phyloP scores from a whole-genome alignment of 2,888 invertebrate genomes.

The Chrysodeixis includens region DNA sequence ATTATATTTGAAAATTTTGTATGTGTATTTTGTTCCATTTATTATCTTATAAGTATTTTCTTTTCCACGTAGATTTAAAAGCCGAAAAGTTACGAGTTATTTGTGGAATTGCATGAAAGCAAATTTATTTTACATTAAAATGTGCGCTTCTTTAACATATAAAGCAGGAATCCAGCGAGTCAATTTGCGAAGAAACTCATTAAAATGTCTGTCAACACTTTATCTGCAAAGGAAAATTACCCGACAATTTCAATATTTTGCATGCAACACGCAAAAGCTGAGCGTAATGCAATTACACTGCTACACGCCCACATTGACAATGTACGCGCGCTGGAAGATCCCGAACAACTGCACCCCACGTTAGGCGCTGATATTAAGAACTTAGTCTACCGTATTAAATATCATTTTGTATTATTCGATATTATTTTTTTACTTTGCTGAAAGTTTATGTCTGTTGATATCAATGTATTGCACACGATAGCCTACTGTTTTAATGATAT shows the following conservation, averaged over 20 bases:
- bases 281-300: slow-evolving; percentile 69
- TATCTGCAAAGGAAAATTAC: slow-evolving; percentile 62
- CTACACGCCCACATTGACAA: slow-evolving; percentile 54
- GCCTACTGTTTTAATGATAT: too few species aligned
- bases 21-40: not conserved
- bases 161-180: slow-evolving; percentile 35
- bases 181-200: slow-evolving; percentile 56
- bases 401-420: not conserved
- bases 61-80: not conserved
- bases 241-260: slow-evolving; percentile 70
- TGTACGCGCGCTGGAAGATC: slow-evolving; percentile 54
- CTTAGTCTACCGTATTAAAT: slow-evolving; percentile 8
- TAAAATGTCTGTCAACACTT: slow-evolving; percentile 57
- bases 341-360: slow-evolving; percentile 40
- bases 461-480: too few species aligned
- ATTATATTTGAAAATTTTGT: slow-evolving; percentile 12
- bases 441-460: too few species aligned
- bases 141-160: slow-evolving; percentile 20
- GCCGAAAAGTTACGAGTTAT: not conserved
- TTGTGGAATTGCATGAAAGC: not conserved
- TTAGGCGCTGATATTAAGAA: slow-evolving; percentile 37
- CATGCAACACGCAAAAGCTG: slow-evolving; percentile 65
- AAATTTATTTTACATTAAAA: not conserved
- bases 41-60: not conserved
- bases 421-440: not conserved